phyloP scores from a whole-genome alignment of 23 tunicate species.

The Styela plicata region DNA sequence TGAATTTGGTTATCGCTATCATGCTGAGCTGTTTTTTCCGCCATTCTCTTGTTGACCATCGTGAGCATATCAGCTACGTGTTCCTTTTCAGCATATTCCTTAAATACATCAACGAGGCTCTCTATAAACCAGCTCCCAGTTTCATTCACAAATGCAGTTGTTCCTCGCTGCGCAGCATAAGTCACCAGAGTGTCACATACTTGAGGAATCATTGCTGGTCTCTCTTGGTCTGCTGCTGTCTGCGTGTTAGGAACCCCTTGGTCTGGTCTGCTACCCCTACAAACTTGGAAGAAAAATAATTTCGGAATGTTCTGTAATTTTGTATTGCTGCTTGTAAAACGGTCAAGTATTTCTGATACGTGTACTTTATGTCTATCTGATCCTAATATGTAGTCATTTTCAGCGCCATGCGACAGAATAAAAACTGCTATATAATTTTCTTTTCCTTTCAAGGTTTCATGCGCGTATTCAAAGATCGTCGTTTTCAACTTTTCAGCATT shows the following conservation, averaged over 20 bases:
- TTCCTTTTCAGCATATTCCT: slow-evolving; percentile 16
- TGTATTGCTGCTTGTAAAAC: slow-evolving; percentile 49
- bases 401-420: slow-evolving; percentile 54
- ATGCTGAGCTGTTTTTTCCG: slow-evolving; percentile 32
- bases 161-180: slow-evolving; percentile 48
- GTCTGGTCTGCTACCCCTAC: slow-evolving; percentile 36
- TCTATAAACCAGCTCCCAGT: slow-evolving; percentile 54
- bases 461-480: not conserved
- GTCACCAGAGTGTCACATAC: slow-evolving; percentile 41
- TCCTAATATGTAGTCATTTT: slow-evolving; percentile 31
- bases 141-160: slow-evolving; percentile 34
- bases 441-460: not conserved
- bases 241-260: not conserved
- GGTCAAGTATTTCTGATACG: slow-evolving; percentile 28
- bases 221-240: slow-evolving; percentile 1
- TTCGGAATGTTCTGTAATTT: slow-evolving; percentile 44
- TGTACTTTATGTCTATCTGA: slow-evolving; percentile 15
- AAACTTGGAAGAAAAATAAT: slow-evolving; percentile 59
- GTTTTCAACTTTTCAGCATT: not conserved
- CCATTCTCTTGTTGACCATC: slow-evolving; percentile 29
- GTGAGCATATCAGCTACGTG: slow-evolving; percentile 60
- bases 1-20: not conserved
- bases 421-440: slow-evolving; percentile 33
- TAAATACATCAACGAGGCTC: slow-evolving; percentile 45
- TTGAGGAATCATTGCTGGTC: slow-evolving; percentile 3